A percentile compares a stretch with the other conserved stretches of the same genome.
These are phyloP conservation scores for Macropis europaea DNA, from an alignment of 2,888 invertebrate species.

Conservation along the genomic window DNA sequence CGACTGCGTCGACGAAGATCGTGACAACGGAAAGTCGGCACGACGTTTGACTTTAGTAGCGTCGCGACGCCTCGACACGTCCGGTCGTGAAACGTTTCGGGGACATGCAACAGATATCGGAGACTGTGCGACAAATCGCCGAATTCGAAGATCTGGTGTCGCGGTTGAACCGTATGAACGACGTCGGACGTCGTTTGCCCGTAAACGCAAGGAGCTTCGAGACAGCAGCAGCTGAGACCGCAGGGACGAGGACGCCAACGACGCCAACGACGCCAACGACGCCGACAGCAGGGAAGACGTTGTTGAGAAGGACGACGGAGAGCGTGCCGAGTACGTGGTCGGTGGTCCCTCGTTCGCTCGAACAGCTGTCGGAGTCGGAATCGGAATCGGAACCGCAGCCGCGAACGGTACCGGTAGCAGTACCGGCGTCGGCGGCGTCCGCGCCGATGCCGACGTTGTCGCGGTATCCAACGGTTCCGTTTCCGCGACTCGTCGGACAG, in stretches of 20 bases:
- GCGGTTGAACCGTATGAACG: conserved; percentile 76
- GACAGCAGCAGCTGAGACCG: not conserved
- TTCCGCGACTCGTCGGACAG: conserved; percentile 3
- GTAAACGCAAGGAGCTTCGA: not conserved
- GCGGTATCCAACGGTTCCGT: not conserved
- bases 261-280: conserved; percentile 6
- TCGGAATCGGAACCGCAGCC: not conserved
- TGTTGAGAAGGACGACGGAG: not conserved
- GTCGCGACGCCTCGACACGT: conserved; percentile 71
- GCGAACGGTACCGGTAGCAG: not conserved
- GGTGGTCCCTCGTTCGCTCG: not conserved
- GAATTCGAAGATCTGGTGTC: conserved; percentile 79
- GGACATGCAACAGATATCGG: conserved; percentile 72
- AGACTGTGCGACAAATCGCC: conserved; percentile 76
- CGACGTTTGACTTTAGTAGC: conserved; percentile 69
- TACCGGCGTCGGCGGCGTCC: conserved; percentile 37
- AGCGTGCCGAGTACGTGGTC: not conserved
- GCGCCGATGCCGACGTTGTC: conserved; percentile 36
- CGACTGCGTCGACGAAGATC: not conserved
- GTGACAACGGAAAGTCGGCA: not conserved
- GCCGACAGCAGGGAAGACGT: not conserved
- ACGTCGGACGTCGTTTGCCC: conserved; percentile 43
- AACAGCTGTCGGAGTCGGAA: not conserved
- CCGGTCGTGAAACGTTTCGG: conserved; percentile 54
- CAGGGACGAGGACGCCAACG: not conserved